Conservation (phyloP, 1,140 invertebrate genomes). For the Phymorhynchus buccinoides region DNA sequence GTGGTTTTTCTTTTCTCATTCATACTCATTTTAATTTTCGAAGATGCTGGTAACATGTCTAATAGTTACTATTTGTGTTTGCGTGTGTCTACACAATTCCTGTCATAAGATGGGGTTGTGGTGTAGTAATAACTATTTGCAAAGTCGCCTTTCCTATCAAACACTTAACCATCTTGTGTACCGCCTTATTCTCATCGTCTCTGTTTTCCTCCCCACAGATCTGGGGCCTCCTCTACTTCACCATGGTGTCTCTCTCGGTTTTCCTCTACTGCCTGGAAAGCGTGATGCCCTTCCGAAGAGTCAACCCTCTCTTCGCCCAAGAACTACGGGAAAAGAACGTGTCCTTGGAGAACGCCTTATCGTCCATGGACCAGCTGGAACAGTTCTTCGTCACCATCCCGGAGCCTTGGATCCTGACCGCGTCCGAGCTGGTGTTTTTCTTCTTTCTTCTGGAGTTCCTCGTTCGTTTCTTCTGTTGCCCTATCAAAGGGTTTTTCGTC, state of each 20-base stretch:
- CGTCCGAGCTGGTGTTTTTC: slow-evolving; percentile 65
- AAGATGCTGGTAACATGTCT: no score
- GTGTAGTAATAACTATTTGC: no score
- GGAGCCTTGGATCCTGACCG: background rate
- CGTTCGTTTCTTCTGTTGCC: slow-evolving; percentile 55
- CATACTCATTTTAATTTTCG: no score
- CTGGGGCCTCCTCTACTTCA: background rate
- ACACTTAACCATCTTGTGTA: no score
- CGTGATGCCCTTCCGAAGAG: background rate
- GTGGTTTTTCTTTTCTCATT: no score
- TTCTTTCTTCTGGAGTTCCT: slow-evolving; percentile 71
- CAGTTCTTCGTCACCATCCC: background rate
- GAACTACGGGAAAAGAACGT: background rate
- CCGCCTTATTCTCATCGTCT: no score
- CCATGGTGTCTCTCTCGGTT: background rate
- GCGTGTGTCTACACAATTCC: no score
- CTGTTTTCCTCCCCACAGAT: background rate
- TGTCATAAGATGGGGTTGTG: no score
- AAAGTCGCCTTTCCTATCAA: no score
- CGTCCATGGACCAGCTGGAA: background rate
- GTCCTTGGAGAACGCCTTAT: background rate
- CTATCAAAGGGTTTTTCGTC: slow-evolving; percentile 83
- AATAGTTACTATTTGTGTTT: no score
- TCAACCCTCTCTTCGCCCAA: background rate
- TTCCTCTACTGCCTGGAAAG: background rate